phyloP scores from a whole-genome alignment of 2,797 vertebrate genomes.

The Pangasius djambal region DNA sequence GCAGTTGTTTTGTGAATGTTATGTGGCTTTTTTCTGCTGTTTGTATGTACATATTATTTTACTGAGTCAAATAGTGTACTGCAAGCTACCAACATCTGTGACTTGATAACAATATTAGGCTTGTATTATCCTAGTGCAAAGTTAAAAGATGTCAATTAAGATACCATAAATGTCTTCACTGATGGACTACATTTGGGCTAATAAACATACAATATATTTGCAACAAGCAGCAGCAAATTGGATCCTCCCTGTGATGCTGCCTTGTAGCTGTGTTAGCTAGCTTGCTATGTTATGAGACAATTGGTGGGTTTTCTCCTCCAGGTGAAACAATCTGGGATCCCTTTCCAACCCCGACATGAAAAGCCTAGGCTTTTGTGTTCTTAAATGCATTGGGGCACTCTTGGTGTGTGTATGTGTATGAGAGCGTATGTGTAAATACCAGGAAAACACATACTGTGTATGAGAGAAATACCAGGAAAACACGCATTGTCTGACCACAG shows the following conservation, averaged over 20 bases:
- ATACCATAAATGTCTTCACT: background rate
- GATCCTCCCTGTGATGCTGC: background rate
- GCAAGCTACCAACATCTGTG: background rate
- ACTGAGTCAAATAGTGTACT: background rate
- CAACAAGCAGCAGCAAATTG: background rate
- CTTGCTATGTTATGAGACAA: background rate
- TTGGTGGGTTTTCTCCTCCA: background rate
- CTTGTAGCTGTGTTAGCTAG: background rate
- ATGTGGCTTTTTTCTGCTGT: background rate
- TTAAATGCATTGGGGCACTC: background rate
- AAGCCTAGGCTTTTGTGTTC: background rate
- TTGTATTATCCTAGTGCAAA: background rate
- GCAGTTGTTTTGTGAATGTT: background rate
- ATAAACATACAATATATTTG: background rate
- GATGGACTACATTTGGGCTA: background rate
- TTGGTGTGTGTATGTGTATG: too few species aligned
- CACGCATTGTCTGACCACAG: background rate
- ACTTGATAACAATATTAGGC: background rate
- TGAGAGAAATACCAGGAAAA: background rate
- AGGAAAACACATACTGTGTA: background rate
- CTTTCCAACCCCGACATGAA: background rate
- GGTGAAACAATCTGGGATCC: background rate
- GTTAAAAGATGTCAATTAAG: background rate
- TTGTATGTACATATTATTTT: background rate
- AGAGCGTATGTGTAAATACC: too few species aligned